These are phyloP conservation scores for Pelusios castaneus DNA, from an alignment of 2,113 vertebrate species.

Conservation along the genomic window DNA sequence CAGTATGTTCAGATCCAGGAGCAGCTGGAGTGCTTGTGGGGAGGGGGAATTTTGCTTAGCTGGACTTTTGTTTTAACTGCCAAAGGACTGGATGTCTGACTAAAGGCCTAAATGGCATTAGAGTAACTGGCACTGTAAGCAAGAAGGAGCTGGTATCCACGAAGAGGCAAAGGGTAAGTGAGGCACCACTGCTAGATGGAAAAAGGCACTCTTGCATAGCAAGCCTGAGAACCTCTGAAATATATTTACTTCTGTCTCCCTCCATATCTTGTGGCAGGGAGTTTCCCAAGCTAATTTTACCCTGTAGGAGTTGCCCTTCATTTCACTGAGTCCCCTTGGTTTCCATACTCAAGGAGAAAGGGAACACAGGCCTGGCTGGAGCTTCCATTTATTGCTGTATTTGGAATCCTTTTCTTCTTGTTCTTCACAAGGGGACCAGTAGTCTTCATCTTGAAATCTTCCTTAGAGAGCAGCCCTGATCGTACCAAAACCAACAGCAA, in stretches of 20 bases:
- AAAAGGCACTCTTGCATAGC: neutral
- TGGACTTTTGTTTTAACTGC: neutral
- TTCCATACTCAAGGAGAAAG: neutral
- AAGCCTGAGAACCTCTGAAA: neutral
- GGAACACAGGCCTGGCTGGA: neutral
- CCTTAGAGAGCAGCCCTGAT: neutral
- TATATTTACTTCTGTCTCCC: neutral
- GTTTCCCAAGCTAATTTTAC: neutral
- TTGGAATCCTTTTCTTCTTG: neutral
- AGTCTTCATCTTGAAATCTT: neutral
- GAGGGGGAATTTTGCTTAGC: neutral
- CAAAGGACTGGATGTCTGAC: neutral
- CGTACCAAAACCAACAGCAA: neutral
- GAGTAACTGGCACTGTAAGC: neutral
- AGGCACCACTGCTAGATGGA: neutral
- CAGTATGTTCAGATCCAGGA: neutral
- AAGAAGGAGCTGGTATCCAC: neutral
- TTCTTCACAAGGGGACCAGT: neutral
- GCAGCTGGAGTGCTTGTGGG: no score
- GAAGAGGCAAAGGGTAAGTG: neutral
- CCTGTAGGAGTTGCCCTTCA: neutral
- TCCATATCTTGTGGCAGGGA: neutral
- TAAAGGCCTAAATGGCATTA: neutral
- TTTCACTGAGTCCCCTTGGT: neutral
- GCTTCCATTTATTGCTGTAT: accelerated